Evolutionary conservation across 1,140 invertebrate genomes (phyloP).

Genomic region (Aradophagus sp.): DNA sequence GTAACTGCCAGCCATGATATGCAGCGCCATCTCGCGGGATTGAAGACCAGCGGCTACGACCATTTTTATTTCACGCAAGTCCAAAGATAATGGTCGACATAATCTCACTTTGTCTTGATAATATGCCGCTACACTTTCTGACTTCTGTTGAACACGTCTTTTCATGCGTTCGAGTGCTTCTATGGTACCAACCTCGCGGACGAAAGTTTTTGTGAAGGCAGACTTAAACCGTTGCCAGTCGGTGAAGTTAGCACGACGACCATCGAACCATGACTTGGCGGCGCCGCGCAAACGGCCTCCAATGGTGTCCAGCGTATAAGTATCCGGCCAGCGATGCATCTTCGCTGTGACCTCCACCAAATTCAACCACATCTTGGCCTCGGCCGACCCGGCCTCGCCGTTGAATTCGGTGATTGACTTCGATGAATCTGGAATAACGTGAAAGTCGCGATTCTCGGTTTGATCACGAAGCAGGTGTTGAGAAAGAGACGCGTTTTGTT

Average conservation of each 20-base stretch:
- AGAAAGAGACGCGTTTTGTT: slow-evolving; percentile 5
- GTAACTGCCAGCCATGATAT: slow-evolving; percentile 3
- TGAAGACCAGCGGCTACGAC: slow-evolving; percentile 1
- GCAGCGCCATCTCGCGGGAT: slow-evolving; percentile 12
- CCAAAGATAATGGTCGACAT: slow-evolving; percentile 23
- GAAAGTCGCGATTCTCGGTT: neutral
- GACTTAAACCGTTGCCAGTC: slow-evolving; percentile 5
- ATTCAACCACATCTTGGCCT: slow-evolving; percentile 3
- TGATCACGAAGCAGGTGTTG: slow-evolving; percentile 2
- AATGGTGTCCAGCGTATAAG: slow-evolving; percentile 6
- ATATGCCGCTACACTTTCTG: slow-evolving; percentile 19
- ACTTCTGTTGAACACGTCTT: neutral
- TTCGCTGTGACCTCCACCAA: slow-evolving; percentile 12
- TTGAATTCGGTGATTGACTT: slow-evolving; percentile 12
- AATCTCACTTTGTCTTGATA: slow-evolving; percentile 13
- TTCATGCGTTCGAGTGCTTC: slow-evolving; percentile 12
- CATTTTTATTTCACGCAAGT: slow-evolving; percentile 10
- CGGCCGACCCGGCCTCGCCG: neutral
- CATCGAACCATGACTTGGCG: slow-evolving; percentile 10
- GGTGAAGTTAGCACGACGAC: slow-evolving; percentile 4
- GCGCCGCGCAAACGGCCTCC: slow-evolving; percentile 6
- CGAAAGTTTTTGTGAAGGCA: slow-evolving; percentile 22
- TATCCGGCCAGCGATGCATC: slow-evolving; percentile 18
- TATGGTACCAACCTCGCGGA: neutral
- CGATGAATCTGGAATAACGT: slow-evolving; percentile 13